Percentiles rank a stretch among this genome's conserved stretches.
Conservation (phyloP, 2,797 vertebrate species). For the Eurystomus glaucurus region DNA sequence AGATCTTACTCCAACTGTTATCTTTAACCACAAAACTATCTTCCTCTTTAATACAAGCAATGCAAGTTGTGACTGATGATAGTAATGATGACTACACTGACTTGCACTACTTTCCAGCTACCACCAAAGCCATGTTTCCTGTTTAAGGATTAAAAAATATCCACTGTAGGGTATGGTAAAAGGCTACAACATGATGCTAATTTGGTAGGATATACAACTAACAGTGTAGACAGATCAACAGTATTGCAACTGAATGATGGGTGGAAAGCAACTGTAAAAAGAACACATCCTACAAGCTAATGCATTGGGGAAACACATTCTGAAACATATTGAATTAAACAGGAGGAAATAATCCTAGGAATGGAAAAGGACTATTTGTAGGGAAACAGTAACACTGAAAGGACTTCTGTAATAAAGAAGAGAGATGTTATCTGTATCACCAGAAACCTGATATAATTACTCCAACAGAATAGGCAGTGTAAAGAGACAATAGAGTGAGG, state of each 20-base stretch:
- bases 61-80: neutral
- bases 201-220: slow-evolving; percentile 20
- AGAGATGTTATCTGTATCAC: neutral
- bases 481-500: neutral
- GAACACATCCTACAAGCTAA: neutral
- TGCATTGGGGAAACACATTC: neutral
- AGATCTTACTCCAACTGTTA: neutral
- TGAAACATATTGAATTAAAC: neutral
- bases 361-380: neutral
- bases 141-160: neutral
- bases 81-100: neutral
- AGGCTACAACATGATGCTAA: neutral
- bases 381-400: neutral
- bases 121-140: neutral
- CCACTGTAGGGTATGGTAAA: neutral
- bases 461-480: neutral
- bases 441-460: neutral
- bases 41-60: neutral
- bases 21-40: neutral
- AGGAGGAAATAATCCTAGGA: neutral
- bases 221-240: neutral
- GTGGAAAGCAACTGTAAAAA: neutral
- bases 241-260: neutral
- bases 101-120: neutral
- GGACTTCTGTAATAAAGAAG: neutral